These are phyloP conservation scores for Elephas maximus DNA, from an alignment of 2,113 vertebrate species.

Conservation along the genomic window DNA sequence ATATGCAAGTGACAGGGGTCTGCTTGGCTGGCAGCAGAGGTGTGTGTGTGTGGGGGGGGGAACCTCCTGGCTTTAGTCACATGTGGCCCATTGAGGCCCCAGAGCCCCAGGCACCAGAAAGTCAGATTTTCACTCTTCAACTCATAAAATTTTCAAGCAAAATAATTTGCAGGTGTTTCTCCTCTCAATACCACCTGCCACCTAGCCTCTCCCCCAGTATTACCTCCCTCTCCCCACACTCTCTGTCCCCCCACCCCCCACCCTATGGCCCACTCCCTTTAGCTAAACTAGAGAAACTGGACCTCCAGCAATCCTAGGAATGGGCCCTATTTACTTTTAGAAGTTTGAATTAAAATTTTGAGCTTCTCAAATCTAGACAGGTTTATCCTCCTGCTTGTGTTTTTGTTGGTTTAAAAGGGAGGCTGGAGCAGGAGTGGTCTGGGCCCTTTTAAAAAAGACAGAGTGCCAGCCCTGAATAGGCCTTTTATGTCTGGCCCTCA, in stretches of 20 bases:
- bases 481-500: not conserved
- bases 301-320: not conserved
- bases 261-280: not conserved
- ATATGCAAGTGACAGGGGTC: constrained; percentile 80
- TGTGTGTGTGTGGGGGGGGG: not conserved
- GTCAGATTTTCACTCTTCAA: not conserved
- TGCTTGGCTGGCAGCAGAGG: not conserved
- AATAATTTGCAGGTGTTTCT: not conserved
- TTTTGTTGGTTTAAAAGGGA: constrained; percentile 60
- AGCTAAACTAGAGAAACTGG: not conserved
- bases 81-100: not conserved
- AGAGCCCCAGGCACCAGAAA: constrained; percentile 34
- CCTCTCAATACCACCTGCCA: not conserved
- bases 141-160: not conserved
- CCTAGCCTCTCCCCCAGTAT: not conserved
- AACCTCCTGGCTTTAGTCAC: not conserved
- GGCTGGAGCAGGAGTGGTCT: constrained; percentile 36
- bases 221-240: not conserved
- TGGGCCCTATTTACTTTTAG: not conserved
- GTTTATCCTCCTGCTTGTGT: not conserved
- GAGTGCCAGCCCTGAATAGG: constrained; percentile 2
- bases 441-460: not conserved
- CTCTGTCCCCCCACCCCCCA: too few species aligned
- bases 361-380: constrained; percentile 16
- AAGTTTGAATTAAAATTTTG: constrained; percentile 19